These are phyloP conservation scores for Chelonoidis abingdonii DNA, from an alignment of 2,113 vertebrate species.

Conservation along the genomic window DNA sequence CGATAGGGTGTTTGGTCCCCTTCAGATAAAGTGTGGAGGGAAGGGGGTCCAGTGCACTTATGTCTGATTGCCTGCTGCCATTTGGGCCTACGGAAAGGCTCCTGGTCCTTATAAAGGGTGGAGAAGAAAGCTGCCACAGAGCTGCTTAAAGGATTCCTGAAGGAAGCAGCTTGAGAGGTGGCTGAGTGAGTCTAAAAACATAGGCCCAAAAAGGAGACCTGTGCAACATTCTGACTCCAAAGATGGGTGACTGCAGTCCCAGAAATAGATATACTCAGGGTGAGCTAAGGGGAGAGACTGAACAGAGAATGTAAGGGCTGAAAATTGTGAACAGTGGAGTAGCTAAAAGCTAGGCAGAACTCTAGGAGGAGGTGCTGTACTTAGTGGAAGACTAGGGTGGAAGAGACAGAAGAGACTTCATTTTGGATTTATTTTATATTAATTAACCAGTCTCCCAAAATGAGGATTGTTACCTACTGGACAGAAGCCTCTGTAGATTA, in stretches of 20 bases:
- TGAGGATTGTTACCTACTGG: not conserved
- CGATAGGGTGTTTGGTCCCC: not conserved
- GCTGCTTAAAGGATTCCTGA: not conserved
- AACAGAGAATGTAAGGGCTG: not conserved
- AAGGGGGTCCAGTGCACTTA: not conserved
- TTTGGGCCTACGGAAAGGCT: not conserved
- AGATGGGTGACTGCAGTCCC: not conserved
- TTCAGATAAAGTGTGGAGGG: not conserved
- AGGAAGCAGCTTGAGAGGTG: not conserved
- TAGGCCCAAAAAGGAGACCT: not conserved
- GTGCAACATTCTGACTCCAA: not conserved
- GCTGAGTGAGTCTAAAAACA: not conserved
- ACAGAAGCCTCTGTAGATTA: not conserved
- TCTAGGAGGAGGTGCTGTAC: not conserved
- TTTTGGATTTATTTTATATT: not conserved
- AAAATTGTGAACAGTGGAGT: not conserved
- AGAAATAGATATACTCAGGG: not conserved
- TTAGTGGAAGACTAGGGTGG: not conserved
- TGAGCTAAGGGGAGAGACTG: not conserved
- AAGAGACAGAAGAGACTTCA: not conserved
- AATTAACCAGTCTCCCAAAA: not conserved
- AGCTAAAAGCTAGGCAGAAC: not conserved
- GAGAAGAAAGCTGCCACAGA: not conserved
- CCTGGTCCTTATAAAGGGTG: not conserved
- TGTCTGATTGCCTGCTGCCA: not conserved